Evolutionary conservation across 2,797 vertebrate genomes (phyloP), one percentile per base, ranked within the genome.

Genomic region (Microctenopoma steveboyesi): DNA sequence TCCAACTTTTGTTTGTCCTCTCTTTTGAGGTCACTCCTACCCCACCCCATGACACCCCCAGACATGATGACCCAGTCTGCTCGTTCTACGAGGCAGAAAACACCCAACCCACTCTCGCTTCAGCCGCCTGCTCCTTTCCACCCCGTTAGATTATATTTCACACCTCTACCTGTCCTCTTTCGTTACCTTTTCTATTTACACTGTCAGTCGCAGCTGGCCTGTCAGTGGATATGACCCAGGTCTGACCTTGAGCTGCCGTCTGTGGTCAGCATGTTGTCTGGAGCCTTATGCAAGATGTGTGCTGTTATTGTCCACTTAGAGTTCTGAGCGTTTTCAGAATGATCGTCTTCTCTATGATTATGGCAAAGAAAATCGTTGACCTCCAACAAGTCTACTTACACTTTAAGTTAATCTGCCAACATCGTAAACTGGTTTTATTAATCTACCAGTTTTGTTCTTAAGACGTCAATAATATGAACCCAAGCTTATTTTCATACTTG

Each of bases 61-160:
- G 8, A 27, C 52, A 30, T 52, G 37, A 73, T 49, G 61, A 45
- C 64, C 58, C 43, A 28, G 15, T 0, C 25, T 16, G 5, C 18
- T 5, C 2, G 1, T 7, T 0, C 22, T 30, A 56, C 61, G 49
- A 61, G 64, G 39, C 57, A 56, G 18, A 22, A 16, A 37, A 15
- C 10, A 22, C 10, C 11, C 62, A 37, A 2, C 61, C 39, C 63
- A 43, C 37, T 53, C 22, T 27, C 39, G 16, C 51, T 53, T 46
- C 70, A 13, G 15, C 67, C 27, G 46, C 49, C 67, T 65, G 35
- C 53, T 69, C 25, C 42, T 56, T 55, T 74, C 37, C 39, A 69
- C 27, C 53, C 52, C 65, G 71, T 84, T 77, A 85, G 86, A 87
- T 93, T 87, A 81, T 85, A 82, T 92, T 93, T 91, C 91, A 89